Conservation (phyloP, 2,113 vertebrate genomes). For the Ahaetulla prasina region DNA sequence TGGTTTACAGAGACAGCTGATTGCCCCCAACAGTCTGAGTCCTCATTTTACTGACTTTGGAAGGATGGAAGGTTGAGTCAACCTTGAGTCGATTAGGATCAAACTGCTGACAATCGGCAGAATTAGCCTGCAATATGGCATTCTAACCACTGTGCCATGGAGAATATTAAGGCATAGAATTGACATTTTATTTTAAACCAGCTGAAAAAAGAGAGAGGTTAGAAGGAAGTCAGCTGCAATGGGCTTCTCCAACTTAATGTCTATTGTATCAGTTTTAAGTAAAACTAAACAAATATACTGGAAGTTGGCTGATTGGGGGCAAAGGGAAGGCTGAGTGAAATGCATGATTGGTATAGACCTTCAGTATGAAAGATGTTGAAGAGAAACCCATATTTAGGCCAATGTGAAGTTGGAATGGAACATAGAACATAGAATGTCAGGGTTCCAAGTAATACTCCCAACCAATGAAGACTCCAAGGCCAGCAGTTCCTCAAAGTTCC, state of each 20-base stretch:
- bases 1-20: too few species aligned
- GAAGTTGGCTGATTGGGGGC: neutral
- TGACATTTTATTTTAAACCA: neutral
- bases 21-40: too few species aligned
- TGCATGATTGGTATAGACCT: neutral
- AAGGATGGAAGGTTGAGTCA: too few species aligned
- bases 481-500: too few species aligned
- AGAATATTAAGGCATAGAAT: neutral
- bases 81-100: too few species aligned
- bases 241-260: neutral
- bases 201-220: neutral
- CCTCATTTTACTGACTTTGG: too few species aligned
- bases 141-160: neutral
- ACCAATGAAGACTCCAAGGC: too few species aligned
- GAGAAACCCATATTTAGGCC: neutral
- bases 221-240: neutral
- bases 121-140: too few species aligned
- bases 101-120: too few species aligned
- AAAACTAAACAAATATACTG: neutral
- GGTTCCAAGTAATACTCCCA: too few species aligned
- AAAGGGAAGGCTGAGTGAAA: neutral
- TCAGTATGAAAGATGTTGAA: neutral
- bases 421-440: too few species aligned
- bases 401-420: neutral
- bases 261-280: neutral